A percentile compares a stretch with the other conserved stretches of the same genome.
Evolutionary conservation across 2,888 invertebrate species (phyloP).

Genomic region (Cryptus armator): DNA sequence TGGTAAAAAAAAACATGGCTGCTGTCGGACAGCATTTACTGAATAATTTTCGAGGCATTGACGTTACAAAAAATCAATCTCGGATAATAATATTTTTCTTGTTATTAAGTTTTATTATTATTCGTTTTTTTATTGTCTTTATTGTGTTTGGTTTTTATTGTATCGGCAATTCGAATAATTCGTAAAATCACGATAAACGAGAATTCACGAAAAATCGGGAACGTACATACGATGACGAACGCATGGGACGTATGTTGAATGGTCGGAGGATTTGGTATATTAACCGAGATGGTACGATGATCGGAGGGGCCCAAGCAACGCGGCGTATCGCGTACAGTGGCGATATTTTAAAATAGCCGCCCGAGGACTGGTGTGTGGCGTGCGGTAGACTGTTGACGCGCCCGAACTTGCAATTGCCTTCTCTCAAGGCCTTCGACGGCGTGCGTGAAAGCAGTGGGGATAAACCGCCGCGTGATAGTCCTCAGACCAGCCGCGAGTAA

Average conservation of each 20-base stretch:
- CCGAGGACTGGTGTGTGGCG: conserved; percentile 6
- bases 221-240: not conserved
- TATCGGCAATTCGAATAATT: too few species aligned
- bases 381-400: conserved; percentile 20
- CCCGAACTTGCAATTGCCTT: conserved; percentile 49
- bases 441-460: conserved; percentile 33
- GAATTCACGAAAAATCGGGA: too few species aligned
- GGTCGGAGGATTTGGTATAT: not conserved
- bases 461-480: conserved; percentile 73
- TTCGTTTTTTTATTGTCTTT: too few species aligned
- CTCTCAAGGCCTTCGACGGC: conserved; percentile 75
- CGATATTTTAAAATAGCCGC: conserved; percentile 22
- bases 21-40: too few species aligned
- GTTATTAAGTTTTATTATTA: too few species aligned
- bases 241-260: conserved; percentile 2
- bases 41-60: too few species aligned
- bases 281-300: conserved; percentile 16
- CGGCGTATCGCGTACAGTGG: conserved; percentile 5
- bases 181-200: too few species aligned
- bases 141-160: too few species aligned
- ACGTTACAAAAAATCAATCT: too few species aligned
- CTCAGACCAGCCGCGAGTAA: conserved; percentile 30
- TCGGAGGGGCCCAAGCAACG: not conserved
- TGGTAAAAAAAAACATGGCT: too few species aligned
- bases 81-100: too few species aligned